Conservation (phyloP, 2,888 invertebrate species). For the Ceramica pisi region DNA sequence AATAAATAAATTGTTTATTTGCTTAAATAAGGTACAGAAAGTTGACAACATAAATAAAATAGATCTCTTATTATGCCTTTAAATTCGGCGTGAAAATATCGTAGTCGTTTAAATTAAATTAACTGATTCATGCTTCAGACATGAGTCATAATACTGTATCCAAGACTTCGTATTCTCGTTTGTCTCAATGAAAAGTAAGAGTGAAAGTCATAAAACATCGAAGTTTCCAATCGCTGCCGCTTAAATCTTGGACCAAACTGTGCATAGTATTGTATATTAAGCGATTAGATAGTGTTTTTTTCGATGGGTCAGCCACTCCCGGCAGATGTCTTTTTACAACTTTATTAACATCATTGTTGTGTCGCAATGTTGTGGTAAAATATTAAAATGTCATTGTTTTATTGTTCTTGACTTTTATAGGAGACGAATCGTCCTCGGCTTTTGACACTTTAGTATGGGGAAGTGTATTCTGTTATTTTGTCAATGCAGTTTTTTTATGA, state of each 20-base stretch:
- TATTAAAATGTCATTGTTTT: slow-evolving; percentile 16
- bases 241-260: slow-evolving; percentile 26
- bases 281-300: slow-evolving; percentile 62
- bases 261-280: slow-evolving; percentile 60
- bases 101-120: no score
- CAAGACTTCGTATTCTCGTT: no score
- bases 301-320: slow-evolving; percentile 47
- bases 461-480: slow-evolving; percentile 8
- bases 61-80: no score
- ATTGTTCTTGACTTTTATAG: slow-evolving; percentile 24
- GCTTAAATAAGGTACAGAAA: no score
- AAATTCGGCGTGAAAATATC: no score
- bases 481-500: not conserved
- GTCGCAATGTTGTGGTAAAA: slow-evolving; percentile 33
- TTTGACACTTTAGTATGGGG: slow-evolving; percentile 1
- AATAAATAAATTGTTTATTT: no score
- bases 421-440: not conserved
- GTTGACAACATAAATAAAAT: no score
- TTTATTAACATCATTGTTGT: slow-evolving; percentile 46
- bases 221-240: slow-evolving; percentile 7
- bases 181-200: not conserved
- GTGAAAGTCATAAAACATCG: not conserved
- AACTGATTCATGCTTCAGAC: no score
- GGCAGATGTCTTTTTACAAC: slow-evolving; percentile 39
- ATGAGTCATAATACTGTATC: no score